Percentiles rank a stretch among this genome's conserved stretches.
phyloP scores from a whole-genome alignment of 1,140 invertebrate genomes.

The Kradibia gibbosae region DNA sequence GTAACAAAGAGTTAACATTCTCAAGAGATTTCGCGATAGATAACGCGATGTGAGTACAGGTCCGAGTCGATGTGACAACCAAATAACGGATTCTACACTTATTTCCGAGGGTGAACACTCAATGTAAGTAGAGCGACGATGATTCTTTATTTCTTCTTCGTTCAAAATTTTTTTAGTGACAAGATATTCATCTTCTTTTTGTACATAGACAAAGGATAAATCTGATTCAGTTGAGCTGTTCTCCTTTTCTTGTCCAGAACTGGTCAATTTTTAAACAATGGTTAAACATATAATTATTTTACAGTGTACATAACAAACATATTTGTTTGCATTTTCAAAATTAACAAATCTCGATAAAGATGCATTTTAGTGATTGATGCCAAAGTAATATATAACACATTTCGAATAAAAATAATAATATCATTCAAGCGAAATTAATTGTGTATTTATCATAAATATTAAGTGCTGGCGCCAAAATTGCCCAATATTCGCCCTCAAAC shows the following conservation, averaged over 20 bases:
- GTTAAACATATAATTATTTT: background rate
- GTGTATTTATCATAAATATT: too few relatives aligned
- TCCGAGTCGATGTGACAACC: slow-evolving; percentile 94
- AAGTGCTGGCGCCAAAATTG: too few relatives aligned
- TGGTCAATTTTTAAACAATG: background rate
- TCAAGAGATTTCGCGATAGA: slow-evolving; percentile 91
- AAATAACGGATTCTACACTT: slow-evolving; percentile 91
- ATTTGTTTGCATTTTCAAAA: too few relatives aligned
- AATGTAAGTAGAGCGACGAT: slow-evolving; percentile 57
- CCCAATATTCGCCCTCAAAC: too few relatives aligned
- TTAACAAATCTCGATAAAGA: too few relatives aligned
- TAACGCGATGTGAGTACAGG: slow-evolving; percentile 93
- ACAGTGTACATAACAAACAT: too few relatives aligned
- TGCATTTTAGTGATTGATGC: too few relatives aligned
- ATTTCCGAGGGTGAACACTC: slow-evolving; percentile 88
- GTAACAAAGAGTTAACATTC: slow-evolving; percentile 95
- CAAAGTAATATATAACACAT: too few relatives aligned
- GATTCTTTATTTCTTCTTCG: slow-evolving; percentile 44
- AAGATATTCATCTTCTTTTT: slow-evolving; percentile 22
- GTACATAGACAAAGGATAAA: slow-evolving; percentile 26
- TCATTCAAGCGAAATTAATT: too few relatives aligned
- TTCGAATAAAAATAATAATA: too few relatives aligned
- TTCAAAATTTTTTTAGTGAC: background rate
- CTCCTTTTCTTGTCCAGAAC: slow-evolving; percentile 10
- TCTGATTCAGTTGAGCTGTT: slow-evolving; percentile 35